Evolutionary conservation across 2,888 invertebrate genomes (phyloP), one percentile per base, ranked within the genome.

Genomic region (Drosophila basisetae): DNA sequence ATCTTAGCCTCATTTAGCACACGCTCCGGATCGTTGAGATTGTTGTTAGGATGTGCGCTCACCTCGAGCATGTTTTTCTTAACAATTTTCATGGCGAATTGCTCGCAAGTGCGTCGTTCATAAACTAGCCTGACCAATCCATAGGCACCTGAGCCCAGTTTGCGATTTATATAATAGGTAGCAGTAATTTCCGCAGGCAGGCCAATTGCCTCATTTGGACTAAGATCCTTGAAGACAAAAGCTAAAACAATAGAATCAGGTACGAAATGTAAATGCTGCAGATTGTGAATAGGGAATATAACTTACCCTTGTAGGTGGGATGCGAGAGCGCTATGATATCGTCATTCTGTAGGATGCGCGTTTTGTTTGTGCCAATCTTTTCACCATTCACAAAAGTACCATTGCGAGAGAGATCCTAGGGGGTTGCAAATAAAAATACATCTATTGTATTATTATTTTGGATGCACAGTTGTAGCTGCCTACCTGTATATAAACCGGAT

Each of bases 61-160:
- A 94, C 94, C 4, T 94, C 94, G 59, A 95, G 87, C 92, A 94
- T 94, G 80, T 95, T 95, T 92, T 97, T 97, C 67, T 95, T 94
- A 13, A 98, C 96, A 73, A 96, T 96, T 94, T 98, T 98, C 94
- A 98, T 96, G 0, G 98, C 98, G 94, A 95, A 96, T 85, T 95
- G 95, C 73, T 95, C 94, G 90, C 96, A 96, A 59, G 95, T 95
- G 65, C 94, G 94, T 94, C 96, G 93, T 68, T 96, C 94, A 93
- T 95, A 96, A 16, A 96, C 96, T 63, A 97, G 94, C 87, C 95
- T 95, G 0, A 98, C 98, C 90, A 97, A 94, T 0, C 98, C 98
- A 93, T 96, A 97, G 11, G 97, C 97, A 41, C 98, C 98, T 68
- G 95, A 95, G 18, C 98, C 98, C 33, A 98, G 92, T 75, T 95